A percentile compares a stretch with the other conserved stretches of the same genome.
phyloP scores from a whole-genome alignment of 2,797 vertebrate genomes.

The Acrossocheilus fasciatus region DNA sequence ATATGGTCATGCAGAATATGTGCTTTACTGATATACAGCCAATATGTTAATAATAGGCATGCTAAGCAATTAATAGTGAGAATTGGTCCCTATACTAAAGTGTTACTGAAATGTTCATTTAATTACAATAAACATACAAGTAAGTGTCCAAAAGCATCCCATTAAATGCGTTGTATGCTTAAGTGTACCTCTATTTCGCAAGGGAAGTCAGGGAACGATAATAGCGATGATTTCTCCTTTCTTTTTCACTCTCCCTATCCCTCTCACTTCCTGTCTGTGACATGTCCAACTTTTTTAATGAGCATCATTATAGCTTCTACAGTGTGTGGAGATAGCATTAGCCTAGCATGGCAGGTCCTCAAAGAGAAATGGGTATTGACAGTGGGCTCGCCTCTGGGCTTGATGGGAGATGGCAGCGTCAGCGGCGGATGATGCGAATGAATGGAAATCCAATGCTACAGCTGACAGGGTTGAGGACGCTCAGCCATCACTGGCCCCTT shows the following conservation, averaged over 20 bases:
- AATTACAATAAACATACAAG: background rate
- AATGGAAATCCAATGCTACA: conserved; percentile 66
- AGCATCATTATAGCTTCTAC: conserved; percentile 8
- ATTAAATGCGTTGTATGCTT: background rate
- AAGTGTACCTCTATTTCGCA: background rate
- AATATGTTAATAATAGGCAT: background rate
- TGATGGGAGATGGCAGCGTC: conserved; percentile 67
- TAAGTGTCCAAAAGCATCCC: background rate
- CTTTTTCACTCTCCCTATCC: background rate
- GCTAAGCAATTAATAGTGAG: background rate
- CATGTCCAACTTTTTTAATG: conserved; percentile 48
- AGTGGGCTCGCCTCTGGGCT: conserved; percentile 57
- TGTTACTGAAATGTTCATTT: background rate
- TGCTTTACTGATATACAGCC: background rate
- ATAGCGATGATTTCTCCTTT: conserved; percentile 48
- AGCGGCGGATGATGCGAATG: conserved; percentile 55
- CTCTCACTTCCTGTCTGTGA: conserved; percentile 53
- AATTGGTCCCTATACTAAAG: background rate
- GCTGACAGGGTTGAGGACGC: conserved; percentile 58
- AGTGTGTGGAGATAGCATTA: conserved; percentile 39
- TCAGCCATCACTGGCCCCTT: conserved; percentile 37
- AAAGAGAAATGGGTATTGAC: conserved; percentile 56
- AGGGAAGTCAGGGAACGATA: background rate
- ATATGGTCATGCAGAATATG: background rate
- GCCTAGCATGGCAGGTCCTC: conserved; percentile 44